Conservation (phyloP, 2,113 vertebrate species). For the Psittacula cyanocephala region DNA sequence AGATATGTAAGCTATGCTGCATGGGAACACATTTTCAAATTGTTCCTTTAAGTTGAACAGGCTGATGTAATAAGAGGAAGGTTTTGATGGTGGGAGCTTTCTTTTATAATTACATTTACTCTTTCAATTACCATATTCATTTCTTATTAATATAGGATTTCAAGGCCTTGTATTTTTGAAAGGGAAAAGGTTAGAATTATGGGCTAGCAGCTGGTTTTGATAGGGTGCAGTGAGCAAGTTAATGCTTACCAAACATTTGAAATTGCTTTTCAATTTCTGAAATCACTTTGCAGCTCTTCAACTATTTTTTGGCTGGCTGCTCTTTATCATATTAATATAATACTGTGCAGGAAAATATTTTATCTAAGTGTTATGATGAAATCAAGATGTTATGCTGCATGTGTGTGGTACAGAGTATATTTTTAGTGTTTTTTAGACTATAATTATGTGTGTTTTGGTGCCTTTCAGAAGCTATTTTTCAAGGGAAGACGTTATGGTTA, state of each 20-base stretch:
- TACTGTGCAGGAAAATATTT: constrained; percentile 42
- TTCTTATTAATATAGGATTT: constrained; percentile 46
- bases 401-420: constrained; percentile 68
- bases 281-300: constrained; percentile 25
- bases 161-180: constrained; percentile 30
- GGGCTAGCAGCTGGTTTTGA: constrained; percentile 45
- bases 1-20: neutral
- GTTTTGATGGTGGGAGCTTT: neutral
- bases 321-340: constrained; percentile 65
- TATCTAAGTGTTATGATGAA: constrained; percentile 53
- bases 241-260: constrained; percentile 31
- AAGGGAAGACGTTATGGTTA: constrained; percentile 64
- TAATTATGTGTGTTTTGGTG: constrained; percentile 67
- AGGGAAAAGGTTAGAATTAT: constrained; percentile 53
- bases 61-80: neutral
- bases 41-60: neutral
- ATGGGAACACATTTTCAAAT: neutral
- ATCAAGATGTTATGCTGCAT: constrained; percentile 59
- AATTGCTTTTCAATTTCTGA: constrained; percentile 39
- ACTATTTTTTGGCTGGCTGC: constrained; percentile 58
- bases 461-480: constrained; percentile 67
- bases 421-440: constrained; percentile 64
- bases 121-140: constrained; percentile 39
- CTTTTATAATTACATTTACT: constrained; percentile 46
- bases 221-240: neutral